Evolutionary conservation across 2,888 invertebrate genomes (phyloP), one percentile per base, ranked within the genome.

Genomic region (Drosophila parthenogenetica): DNA sequence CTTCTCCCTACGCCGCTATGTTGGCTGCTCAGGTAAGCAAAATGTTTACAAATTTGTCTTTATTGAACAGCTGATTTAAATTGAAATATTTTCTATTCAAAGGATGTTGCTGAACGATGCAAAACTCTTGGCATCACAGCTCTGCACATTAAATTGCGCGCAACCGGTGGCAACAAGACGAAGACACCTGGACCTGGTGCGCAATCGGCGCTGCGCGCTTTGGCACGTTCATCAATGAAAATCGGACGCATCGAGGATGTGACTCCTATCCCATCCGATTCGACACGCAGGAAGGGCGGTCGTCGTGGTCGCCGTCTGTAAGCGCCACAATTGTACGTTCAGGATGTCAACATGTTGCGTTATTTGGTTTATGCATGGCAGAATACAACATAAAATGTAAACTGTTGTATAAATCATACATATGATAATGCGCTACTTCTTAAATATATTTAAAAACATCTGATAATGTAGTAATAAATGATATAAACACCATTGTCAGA

Each of bases 1-100:
- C 99, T 77, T 99, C 99, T 49, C 99, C 99, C 50, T 99, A 99
- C 92, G 99, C 99, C 90, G 99, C 99, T 95, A 99, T 99, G 99
- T 98, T 99, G 94, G 99, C 99, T 88, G 99, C 99, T 80, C 99
- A 99, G 94, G 97, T 97, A 93, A 91, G 40, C 17, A 11, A 2
- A 17, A 2, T 11, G n/a, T 13, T 5, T 40, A 2, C 45, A 25
- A 16, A 4, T 5, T 11, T 0, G 11, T 29, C 7, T 29, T 2
- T 29, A n/a, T 3, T 16, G 13, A 58, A 2, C 3, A 10, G 1
- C 5, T 16, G n/a, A 14, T 49, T 40, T 45, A 17, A 50, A 32
- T 32, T 2, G 0, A n/a, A 37, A 1, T 29, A 2, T 10, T 22
- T 37, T 39, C 5, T 48, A 63, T 16, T 91, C 8, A 35, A 1